Base-by-base conservation (phyloP, 1,140 invertebrate genomes). In the Ruditapes philippinarum region DNA sequence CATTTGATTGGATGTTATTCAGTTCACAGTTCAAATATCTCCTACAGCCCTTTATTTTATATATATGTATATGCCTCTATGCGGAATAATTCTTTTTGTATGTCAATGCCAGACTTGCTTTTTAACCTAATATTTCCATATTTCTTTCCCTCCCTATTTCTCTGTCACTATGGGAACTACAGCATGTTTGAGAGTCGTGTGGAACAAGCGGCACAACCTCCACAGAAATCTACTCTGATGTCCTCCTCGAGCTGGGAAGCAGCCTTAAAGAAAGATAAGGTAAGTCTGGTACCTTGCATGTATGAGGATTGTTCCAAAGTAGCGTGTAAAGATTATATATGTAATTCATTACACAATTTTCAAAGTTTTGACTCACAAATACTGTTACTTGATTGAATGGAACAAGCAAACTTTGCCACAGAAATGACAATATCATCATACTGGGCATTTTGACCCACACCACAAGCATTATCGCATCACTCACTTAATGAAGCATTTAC, bases 161-260 rank as follows among this genome's bases (percentile, higher is more conserved):
- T 81, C 51, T 65, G 54, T 81, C 81, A 42, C 73, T 83, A n/a
- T 88, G 68, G 76, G 28, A 62, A 74, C 85, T 79, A 49, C 91
- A 93, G 92, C 90, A 93, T 93, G 92, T 89, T 93, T 82, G 92
- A 93, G 40, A 93, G 92, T 79, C 91, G 90, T 83, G 86, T 92
- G 62, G 91, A 92, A 33, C 78, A 78, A 51, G 54, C 68, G 31
- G 60, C 62, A 38, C 60, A 57, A 40, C 90, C 81, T 28, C 49
- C 83, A 62, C 80, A 49, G 0, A 85, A 65, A 57, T 31, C 84
- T 14, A 51, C 73, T 0, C n/a, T 73, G 31, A 31, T 36, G 65
- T 84, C 54, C 73, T 85, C 40, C 45, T 79, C 36, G 54, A 90
- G 62, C 38, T 54, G 89, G 49, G 89, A 88, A 36, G n/a, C 74